Evolutionary conservation across 2,113 vertebrate genomes (phyloP).

Genomic region (Pachyramphus minor): DNA sequence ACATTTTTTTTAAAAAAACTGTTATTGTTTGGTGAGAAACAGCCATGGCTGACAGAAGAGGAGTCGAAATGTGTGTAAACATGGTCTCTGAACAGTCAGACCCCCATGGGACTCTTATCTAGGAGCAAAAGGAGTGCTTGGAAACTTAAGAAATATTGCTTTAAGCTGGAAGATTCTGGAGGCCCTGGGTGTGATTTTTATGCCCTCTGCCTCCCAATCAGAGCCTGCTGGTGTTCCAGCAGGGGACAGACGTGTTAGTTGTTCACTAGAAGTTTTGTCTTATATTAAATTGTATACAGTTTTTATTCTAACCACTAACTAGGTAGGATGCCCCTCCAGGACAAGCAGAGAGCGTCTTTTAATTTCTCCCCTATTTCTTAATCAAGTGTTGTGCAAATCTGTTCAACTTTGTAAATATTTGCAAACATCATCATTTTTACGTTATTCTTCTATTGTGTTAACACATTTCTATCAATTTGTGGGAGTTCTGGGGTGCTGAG

Average conservation of each 20-base stretch:
- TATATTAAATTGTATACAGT: conserved; percentile 86
- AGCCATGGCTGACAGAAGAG: conserved; percentile 70
- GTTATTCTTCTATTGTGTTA: conserved; percentile 73
- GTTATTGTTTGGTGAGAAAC: conserved; percentile 75
- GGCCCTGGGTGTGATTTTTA: conserved; percentile 71
- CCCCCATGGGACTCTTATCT: conserved; percentile 69
- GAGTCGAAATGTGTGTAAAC: conserved; percentile 60
- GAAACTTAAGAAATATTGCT: conserved; percentile 71
- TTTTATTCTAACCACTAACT: conserved; percentile 87
- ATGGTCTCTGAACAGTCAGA: conserved; percentile 68
- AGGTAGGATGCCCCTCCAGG: conserved; percentile 83
- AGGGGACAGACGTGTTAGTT: conserved; percentile 75
- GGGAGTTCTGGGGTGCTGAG: conserved; percentile 62
- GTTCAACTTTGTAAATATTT: conserved; percentile 83
- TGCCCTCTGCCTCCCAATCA: conserved; percentile 73
- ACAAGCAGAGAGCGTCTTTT: conserved; percentile 78
- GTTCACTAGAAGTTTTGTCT: conserved; percentile 81
- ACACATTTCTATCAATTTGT: conserved; percentile 75
- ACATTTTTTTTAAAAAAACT: conserved; percentile 52
- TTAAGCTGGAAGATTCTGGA: conserved; percentile 81
- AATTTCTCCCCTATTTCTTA: conserved; percentile 71
- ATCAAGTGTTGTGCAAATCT: conserved; percentile 82
- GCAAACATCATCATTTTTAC: conserved; percentile 72
- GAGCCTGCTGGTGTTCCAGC: conserved; percentile 75
- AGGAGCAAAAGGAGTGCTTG: conserved; percentile 73